Evolutionary conservation across 2,888 invertebrate genomes (phyloP).

Genomic region (Aspidapion aeneum): DNA sequence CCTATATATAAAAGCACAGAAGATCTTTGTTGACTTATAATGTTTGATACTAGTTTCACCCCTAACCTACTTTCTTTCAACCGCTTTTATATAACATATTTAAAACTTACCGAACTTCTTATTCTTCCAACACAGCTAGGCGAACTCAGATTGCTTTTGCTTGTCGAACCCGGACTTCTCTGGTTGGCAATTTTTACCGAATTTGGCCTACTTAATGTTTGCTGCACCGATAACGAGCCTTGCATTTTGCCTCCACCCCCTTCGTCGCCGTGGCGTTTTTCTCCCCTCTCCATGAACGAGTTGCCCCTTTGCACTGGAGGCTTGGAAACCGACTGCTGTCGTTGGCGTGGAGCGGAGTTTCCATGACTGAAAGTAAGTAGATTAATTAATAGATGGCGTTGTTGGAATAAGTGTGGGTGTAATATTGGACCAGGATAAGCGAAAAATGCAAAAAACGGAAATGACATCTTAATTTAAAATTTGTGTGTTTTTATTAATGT

Average conservation of each 20-base stretch:
- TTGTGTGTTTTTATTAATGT: no score
- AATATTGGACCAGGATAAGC: no score
- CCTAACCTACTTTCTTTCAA: not conserved
- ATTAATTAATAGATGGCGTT: not conserved
- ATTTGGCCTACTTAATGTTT: slow-evolving; percentile 43
- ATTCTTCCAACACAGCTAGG: slow-evolving; percentile 47
- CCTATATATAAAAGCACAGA: no score
- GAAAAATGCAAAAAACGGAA: no score
- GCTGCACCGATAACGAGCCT: slow-evolving; percentile 6
- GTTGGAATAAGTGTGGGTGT: not conserved
- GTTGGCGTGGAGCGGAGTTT: slow-evolving; percentile 5
- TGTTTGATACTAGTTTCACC: no score
- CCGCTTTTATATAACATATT: not conserved
- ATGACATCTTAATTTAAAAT: no score
- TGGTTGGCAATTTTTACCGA: slow-evolving; percentile 47
- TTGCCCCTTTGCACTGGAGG: slow-evolving; percentile 37
- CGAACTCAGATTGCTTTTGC: slow-evolving; percentile 11
- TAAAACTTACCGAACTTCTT: slow-evolving; percentile 53
- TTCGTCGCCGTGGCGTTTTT: slow-evolving; percentile 27
- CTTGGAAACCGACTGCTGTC: slow-evolving; percentile 26
- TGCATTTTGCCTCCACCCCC: slow-evolving; percentile 16
- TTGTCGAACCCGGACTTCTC: slow-evolving; percentile 23
- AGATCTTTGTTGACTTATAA: no score
- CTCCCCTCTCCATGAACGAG: slow-evolving; percentile 44
- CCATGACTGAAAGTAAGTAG: slow-evolving; percentile 15